Conservation (phyloP, 1,140 invertebrate species). For the Apis laboriosa region DNA sequence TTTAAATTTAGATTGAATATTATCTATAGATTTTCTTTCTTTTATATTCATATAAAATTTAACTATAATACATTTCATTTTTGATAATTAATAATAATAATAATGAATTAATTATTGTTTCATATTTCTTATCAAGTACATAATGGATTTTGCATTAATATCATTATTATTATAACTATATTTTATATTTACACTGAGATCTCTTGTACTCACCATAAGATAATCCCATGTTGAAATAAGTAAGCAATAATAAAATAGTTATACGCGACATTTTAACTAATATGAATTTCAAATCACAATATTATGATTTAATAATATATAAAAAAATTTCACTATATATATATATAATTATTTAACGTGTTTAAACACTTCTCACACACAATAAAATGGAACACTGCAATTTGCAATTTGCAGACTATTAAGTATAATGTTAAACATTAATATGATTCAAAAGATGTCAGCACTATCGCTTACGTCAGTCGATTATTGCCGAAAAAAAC, state of each 20-base stretch:
- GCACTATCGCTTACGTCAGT: neutral
- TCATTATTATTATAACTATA: neutral
- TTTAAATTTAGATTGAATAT: neutral
- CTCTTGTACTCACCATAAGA: slow-evolving; percentile 16
- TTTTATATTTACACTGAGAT: neutral
- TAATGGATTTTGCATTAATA: neutral
- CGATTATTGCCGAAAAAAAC: neutral
- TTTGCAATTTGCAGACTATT: neutral
- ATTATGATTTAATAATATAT: neutral
- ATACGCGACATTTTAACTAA: slow-evolving; percentile 24
- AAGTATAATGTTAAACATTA: neutral
- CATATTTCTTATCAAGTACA: neutral
- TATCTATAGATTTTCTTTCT: too few species aligned
- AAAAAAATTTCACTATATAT: neutral
- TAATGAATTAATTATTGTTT: neutral
- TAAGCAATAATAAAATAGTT: neutral
- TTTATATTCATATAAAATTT: neutral
- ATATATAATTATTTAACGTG: neutral
- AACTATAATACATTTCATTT: neutral
- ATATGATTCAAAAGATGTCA: slow-evolving; percentile 40
- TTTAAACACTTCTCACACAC: neutral
- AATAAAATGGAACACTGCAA: neutral
- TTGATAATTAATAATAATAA: neutral
- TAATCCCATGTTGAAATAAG: neutral
- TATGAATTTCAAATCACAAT: neutral